phyloP scores from a whole-genome alignment of 2,888 invertebrate genomes.

The Zygothrica quintamaculata region DNA sequence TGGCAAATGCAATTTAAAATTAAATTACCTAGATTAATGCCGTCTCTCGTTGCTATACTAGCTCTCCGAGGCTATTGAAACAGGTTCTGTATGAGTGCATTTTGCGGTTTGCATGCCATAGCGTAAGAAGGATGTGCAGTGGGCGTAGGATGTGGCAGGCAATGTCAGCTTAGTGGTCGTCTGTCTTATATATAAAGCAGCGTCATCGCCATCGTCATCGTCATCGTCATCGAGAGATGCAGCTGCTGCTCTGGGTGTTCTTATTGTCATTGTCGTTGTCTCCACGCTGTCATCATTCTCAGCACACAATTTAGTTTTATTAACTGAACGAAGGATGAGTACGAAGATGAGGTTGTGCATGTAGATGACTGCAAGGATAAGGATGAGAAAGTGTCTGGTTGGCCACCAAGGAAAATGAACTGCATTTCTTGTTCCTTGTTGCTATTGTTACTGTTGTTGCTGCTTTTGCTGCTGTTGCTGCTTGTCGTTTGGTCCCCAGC shows the following conservation, averaged over 20 bases:
- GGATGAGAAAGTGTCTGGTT: no score
- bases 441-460: slow-evolving; percentile 12
- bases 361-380: slow-evolving; percentile 21
- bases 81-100: slow-evolving; percentile 27
- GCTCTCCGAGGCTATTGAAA: no score
- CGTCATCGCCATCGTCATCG: slow-evolving; percentile 25
- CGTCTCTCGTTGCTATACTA: no score
- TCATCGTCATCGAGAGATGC: slow-evolving; percentile 30
- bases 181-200: background rate
- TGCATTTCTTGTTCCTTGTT: no score
- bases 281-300: slow-evolving; percentile 61
- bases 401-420: slow-evolving; percentile 50
- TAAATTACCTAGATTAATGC: slow-evolving; percentile 36
- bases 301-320: slow-evolving; percentile 78
- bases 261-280: slow-evolving; percentile 39
- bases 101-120: slow-evolving; percentile 3
- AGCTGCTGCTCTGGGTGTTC: slow-evolving; percentile 12
- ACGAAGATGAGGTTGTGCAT: slow-evolving; percentile 9
- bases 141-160: background rate
- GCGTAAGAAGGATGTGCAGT: background rate
- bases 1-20: slow-evolving; percentile 19
- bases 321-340: slow-evolving; percentile 51
- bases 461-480: background rate
- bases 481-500: slow-evolving; percentile 24
- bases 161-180: slow-evolving; percentile 2